Percentiles rank a stretch among this genome's conserved stretches.
These are phyloP conservation scores for Carcina quercana DNA, from an alignment of 2,888 invertebrate species.

Conservation along the genomic window DNA sequence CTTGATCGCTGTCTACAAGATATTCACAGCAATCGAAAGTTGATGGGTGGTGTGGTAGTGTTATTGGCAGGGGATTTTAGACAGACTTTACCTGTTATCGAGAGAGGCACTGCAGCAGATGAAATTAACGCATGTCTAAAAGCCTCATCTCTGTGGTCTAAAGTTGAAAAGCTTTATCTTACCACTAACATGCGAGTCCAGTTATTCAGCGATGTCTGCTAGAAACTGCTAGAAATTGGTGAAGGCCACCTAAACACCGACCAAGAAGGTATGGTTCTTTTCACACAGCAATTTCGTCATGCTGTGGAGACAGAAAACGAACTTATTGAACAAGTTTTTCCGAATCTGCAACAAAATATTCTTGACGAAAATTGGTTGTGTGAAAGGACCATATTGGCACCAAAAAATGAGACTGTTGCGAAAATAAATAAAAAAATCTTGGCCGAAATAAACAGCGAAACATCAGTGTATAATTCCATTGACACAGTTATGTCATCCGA, in stretches of 20 bases:
- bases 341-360: slow-evolving; percentile 17
- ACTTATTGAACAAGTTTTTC: slow-evolving; percentile 20
- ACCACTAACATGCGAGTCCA: slow-evolving; percentile 23
- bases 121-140: slow-evolving; percentile 24
- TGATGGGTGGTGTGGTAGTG: slow-evolving; percentile 13
- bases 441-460: slow-evolving; percentile 12
- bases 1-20: slow-evolving; percentile 10
- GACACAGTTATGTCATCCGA: slow-evolving; percentile 21
- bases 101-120: slow-evolving; percentile 21
- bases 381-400: slow-evolving; percentile 16
- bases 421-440: slow-evolving; percentile 24
- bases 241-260: slow-evolving; percentile 20
- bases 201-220: slow-evolving; percentile 17
- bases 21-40: not conserved
- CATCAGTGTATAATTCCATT: slow-evolving; percentile 17
- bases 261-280: slow-evolving; percentile 19
- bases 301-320: slow-evolving; percentile 12
- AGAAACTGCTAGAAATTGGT: slow-evolving; percentile 18
- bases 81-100: slow-evolving; percentile 19
- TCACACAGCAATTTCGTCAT: slow-evolving; percentile 18
- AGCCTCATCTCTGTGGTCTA: slow-evolving; percentile 17
- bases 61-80: slow-evolving; percentile 19
- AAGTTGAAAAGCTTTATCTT: slow-evolving; percentile 19
- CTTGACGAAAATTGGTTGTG: slow-evolving; percentile 20
- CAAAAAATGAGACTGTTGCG: slow-evolving; percentile 22